Conservation (phyloP, 2,113 vertebrate species). For the Bubo bubo region DNA sequence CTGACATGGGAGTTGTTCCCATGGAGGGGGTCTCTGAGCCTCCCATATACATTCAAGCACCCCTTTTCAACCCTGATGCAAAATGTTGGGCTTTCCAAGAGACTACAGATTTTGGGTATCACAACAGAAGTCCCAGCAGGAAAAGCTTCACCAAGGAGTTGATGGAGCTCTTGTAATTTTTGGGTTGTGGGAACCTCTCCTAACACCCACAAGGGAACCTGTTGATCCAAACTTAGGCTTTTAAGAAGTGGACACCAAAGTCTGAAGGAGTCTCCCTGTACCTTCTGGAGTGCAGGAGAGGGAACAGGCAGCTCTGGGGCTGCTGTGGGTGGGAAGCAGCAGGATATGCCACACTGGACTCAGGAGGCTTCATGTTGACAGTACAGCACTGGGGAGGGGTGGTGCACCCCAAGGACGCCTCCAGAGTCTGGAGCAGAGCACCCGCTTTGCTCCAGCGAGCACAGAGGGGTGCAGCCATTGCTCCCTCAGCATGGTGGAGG, state of each 20-base stretch:
- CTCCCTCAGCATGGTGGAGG: background rate
- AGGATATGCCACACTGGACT: background rate
- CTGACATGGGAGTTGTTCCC: background rate
- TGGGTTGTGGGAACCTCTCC: background rate
- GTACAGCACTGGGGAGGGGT: background rate
- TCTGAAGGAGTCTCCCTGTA: background rate
- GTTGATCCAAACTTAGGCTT: too few relatives aligned
- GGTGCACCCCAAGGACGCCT: background rate
- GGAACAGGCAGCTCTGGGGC: background rate
- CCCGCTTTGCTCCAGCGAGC: background rate
- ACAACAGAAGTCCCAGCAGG: background rate
- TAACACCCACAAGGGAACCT: accelerated
- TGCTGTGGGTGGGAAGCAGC: background rate
- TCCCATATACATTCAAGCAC: accelerated
- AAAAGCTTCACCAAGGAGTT: background rate
- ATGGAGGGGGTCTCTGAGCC: too few relatives aligned
- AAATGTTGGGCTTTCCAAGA: background rate
- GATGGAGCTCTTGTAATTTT: background rate
- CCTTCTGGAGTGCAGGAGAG: background rate
- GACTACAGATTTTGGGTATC: background rate
- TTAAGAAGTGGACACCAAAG: background rate
- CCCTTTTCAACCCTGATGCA: background rate
- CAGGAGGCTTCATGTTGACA: too few relatives aligned
- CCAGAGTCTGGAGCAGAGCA: background rate
- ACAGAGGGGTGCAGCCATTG: background rate